phyloP scores from a whole-genome alignment of 1,140 invertebrate genomes.

The Ptiloglossa arizonensis region DNA sequence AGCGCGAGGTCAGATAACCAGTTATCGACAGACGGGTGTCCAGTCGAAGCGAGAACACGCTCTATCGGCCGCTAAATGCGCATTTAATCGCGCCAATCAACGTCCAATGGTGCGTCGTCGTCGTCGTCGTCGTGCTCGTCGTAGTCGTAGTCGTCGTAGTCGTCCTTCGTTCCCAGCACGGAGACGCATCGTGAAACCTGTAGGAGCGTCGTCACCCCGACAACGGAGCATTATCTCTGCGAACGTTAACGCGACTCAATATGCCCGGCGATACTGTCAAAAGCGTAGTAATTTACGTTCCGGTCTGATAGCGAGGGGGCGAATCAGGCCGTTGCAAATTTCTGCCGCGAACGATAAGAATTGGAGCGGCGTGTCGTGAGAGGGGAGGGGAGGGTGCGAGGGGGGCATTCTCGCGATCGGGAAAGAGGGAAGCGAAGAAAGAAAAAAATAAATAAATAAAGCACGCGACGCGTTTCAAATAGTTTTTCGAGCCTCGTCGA shows the following conservation, averaged over 20 bases:
- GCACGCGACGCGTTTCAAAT: constrained; percentile 11
- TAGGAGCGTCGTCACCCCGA: neutral
- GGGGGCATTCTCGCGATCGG: no score
- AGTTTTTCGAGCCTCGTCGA: constrained; percentile 60
- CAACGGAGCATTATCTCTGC: constrained; percentile 33
- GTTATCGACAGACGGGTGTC: constrained; percentile 26
- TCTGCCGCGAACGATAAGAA: constrained; percentile 17
- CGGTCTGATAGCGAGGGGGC: constrained; percentile 9
- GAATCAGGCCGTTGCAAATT: constrained; percentile 14
- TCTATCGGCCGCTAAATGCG: constrained; percentile 41
- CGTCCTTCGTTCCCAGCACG: constrained; percentile 41
- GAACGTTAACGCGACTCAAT: constrained; percentile 16
- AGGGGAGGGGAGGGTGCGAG: no score
- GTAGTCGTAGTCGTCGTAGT: no score
- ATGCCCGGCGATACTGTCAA: constrained; percentile 43
- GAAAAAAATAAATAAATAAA: neutral
- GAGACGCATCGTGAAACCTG: constrained; percentile 23
- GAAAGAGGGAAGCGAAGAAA: no score
- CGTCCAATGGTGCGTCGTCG: neutral
- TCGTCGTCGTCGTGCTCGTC: no score
- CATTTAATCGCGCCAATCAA: constrained; percentile 37
- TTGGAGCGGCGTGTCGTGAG: constrained; percentile 12
- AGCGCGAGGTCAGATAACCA: constrained; percentile 11
- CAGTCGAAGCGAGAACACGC: neutral
- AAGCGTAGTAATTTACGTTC: constrained; percentile 35